Base-by-base conservation (phyloP, 2,888 invertebrate species). In the Cataglyphis albicans region DNA sequence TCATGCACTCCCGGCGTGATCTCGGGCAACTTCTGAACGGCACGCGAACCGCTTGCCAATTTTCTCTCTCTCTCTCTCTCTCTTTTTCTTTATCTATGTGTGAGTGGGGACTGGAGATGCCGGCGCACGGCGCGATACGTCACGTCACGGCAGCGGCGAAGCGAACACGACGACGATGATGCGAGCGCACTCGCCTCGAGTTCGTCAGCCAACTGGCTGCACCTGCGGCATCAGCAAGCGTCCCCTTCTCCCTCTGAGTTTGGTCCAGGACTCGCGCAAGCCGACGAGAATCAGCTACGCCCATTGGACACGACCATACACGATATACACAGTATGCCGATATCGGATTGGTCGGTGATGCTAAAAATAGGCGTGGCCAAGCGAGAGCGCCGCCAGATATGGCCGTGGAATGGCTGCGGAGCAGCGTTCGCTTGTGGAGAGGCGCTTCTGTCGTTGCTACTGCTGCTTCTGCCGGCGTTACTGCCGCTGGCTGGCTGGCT, bases 161-260 rank as follows among this genome's bases (percentile, higher is more conserved):
- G 81, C 84, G 82, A 83, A 82, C 87, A 84, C 86, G 84, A 82
- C 88, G 83, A 83, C 88, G 83, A 83, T 86, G 73, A 85, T 90
- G 87, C 90, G 90, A 92, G 91, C 92, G 88, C 92, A 90, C 93
- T 92, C 92, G 92, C 91, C 90, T 92, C 92, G 92, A 93, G 93
- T 93, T 93, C 92, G 93, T 92, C 93, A 93, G 91, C 92, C 92
- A 93, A 94, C 94, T 94, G 91, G 88, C 91, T 91, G 93, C 92
- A 91, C 93, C 92, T 92, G 93, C 92, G 92, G 88, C 86, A 72
- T 81, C 90, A 87, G 90, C 90, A 90, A 89, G 88, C 86, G 87
- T 68, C 75, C 89, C 91, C 91, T 91, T 91, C 89, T 73, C 57
- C 59, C 35, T 72, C 72, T 64, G 32, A 32, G 25, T 44, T 55